These are phyloP conservation scores for Zaprionus vittiger DNA, from an alignment of 1,140 invertebrate genomes.

Conservation along the genomic window DNA sequence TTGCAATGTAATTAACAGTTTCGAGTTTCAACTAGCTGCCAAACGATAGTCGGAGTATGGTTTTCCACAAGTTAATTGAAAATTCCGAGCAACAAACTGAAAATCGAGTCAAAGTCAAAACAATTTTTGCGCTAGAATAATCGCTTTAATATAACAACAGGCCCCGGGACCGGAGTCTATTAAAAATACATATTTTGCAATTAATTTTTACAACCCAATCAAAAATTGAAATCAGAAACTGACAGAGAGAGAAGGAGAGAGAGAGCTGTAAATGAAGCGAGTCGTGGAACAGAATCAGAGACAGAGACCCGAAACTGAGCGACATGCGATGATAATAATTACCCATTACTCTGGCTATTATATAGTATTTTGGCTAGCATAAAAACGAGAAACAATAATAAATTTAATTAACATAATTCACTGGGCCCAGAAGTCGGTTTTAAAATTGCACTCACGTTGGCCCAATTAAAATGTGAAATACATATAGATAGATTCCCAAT, in stretches of 20 bases:
- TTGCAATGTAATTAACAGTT: conserved; percentile 18
- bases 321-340: conserved; percentile 48
- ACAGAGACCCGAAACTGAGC: conserved; percentile 15
- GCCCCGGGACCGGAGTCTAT: conserved; percentile 22
- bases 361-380: conserved; percentile 15
- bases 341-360: conserved; percentile 35
- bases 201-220: conserved; percentile 45
- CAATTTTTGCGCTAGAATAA: conserved; percentile 42
- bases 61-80: conserved; percentile 3
- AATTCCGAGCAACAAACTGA: conserved; percentile 14
- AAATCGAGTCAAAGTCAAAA: conserved; percentile 45
- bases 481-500: conserved; percentile 13
- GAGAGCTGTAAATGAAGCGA: conserved; percentile 40
- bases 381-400: conserved; percentile 18
- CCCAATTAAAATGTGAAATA: conserved; percentile 31
- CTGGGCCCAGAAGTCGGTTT: conserved; percentile 11
- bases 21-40: conserved; percentile 5
- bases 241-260: not conserved
- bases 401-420: conserved; percentile 44
- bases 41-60: conserved; percentile 3
- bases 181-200: conserved; percentile 51
- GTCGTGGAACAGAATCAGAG: not conserved
- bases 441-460: conserved; percentile 45
- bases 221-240: conserved; percentile 31
- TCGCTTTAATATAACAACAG: conserved; percentile 33